phyloP scores from a whole-genome alignment of 2,113 vertebrate species.

The Paradoxurus hermaphroditus region DNA sequence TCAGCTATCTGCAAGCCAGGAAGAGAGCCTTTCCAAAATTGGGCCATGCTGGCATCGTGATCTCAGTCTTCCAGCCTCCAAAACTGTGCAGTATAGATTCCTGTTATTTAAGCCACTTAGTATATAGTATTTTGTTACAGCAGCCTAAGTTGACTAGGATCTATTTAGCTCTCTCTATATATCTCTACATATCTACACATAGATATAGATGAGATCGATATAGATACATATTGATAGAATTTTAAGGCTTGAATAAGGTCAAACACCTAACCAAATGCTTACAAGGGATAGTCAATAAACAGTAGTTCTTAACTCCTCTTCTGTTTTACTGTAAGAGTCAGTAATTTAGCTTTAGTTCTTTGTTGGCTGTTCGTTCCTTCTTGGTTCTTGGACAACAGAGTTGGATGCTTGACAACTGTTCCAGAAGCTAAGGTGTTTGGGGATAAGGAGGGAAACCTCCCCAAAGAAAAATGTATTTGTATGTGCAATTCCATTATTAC shows the following conservation, averaged over 20 bases:
- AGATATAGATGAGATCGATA: not conserved
- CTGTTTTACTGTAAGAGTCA: not conserved
- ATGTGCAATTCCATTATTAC: not conserved
- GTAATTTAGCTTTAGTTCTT: not conserved
- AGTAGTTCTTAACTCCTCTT: not conserved
- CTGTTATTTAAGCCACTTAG: not conserved
- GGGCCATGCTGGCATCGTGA: not conserved
- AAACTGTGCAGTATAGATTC: not conserved
- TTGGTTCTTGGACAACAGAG: not conserved
- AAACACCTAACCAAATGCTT: not conserved
- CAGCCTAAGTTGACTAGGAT: not conserved
- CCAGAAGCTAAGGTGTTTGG: not conserved
- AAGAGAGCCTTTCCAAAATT: not conserved
- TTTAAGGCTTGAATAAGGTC: not conserved
- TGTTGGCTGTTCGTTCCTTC: not conserved
- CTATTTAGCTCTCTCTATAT: not conserved
- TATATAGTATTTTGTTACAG: not conserved
- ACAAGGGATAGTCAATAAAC: not conserved
- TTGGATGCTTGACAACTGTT: not conserved
- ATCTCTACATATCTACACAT: not conserved
- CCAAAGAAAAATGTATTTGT: not conserved
- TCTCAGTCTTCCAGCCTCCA: not conserved
- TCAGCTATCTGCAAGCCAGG: accelerated
- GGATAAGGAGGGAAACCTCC: not conserved
- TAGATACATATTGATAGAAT: not conserved